Evolutionary conservation across 2,797 vertebrate species (phyloP).

Genomic region (Cyprinella venusta): DNA sequence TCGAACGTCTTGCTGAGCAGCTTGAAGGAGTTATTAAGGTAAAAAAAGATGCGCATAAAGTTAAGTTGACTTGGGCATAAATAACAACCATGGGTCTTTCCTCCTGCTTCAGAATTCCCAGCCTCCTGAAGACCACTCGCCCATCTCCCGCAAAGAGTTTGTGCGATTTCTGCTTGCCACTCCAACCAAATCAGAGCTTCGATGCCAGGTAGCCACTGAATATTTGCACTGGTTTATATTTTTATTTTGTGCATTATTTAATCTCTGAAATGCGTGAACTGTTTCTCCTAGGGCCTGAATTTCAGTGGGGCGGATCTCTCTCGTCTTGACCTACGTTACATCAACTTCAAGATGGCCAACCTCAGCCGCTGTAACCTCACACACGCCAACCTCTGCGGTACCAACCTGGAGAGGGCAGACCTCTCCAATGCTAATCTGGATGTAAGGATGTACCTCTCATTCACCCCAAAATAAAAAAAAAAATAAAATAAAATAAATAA

Average conservation of each 20-base stretch:
- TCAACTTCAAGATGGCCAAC: conserved; percentile 94
- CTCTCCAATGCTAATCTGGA: conserved; percentile 88
- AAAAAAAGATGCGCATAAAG: neutral
- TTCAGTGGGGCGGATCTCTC: conserved; percentile 90
- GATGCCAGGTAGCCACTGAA: conserved; percentile 87
- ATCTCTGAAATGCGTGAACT: neutral
- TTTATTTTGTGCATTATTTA: neutral
- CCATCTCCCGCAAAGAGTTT: conserved; percentile 94
- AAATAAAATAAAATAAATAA: neutral
- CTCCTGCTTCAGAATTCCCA: conserved; percentile 82
- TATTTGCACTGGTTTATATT: neutral
- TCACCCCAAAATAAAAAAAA: neutral
- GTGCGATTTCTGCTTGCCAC: conserved; percentile 95
- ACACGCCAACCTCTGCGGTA: conserved; percentile 88
- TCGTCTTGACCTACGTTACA: conserved; percentile 86
- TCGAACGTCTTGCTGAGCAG: conserved; percentile 94
- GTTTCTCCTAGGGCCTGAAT: conserved; percentile 82
- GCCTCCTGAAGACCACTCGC: conserved; percentile 90
- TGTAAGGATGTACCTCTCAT: conserved; percentile 73
- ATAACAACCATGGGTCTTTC: neutral
- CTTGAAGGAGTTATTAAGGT: conserved; percentile 94
- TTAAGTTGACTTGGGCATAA: neutral
- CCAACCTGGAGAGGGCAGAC: conserved; percentile 90
- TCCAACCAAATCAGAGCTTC: conserved; percentile 96
- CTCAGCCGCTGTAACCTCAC: conserved; percentile 92